Conservation (phyloP, 2,113 vertebrate genomes). For the Lophura nycthemera region DNA sequence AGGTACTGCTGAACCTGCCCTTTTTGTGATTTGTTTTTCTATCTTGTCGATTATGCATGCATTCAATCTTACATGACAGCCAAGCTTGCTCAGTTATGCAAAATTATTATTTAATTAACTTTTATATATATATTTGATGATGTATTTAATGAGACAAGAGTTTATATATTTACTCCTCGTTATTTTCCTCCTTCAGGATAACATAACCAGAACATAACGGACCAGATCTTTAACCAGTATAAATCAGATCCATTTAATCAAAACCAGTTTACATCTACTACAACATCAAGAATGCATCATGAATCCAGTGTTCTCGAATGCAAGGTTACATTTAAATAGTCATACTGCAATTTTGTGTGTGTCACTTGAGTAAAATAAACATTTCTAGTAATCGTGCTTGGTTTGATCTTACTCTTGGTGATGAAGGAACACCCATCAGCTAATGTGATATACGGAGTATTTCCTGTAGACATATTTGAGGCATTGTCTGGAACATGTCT, state of each 20-base stretch:
- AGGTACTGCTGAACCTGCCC: not conserved
- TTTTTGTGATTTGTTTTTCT: not conserved
- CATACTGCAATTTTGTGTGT: not conserved
- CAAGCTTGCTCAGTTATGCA: not conserved
- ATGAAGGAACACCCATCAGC: not conserved
- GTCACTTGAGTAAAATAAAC: not conserved
- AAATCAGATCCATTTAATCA: not conserved
- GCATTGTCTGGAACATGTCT: not conserved
- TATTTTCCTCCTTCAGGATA: not conserved
- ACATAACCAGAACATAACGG: not conserved
- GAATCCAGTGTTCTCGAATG: not conserved
- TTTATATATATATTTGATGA: not conserved
- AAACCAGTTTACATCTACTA: not conserved
- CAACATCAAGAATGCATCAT: not conserved
- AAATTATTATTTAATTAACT: not conserved
- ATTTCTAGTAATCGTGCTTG: accelerated
- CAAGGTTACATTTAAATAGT: not conserved
- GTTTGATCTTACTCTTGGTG: not conserved
- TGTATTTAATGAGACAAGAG: not conserved
- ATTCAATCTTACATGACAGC: not conserved
- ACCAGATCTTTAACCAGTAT: not conserved
- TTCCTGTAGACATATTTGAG: not conserved
- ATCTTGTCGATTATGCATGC: not conserved
- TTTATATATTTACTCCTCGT: not conserved
- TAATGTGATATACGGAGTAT: not conserved